Conservation (phyloP, 2,888 invertebrate genomes). For the Calliphora vomitoria region DNA sequence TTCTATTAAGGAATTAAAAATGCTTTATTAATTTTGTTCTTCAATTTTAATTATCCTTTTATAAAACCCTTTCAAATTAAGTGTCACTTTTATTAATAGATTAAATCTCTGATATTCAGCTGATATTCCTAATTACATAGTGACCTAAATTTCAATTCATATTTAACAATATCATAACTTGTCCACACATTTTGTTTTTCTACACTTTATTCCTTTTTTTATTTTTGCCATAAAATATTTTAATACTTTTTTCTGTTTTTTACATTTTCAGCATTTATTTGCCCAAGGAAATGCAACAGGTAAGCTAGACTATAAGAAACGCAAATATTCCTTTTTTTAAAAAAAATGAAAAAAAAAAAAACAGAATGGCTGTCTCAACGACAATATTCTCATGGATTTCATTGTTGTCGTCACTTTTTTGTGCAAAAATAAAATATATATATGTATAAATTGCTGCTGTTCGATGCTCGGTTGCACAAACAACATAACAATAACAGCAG, state of each 20-base stretch:
- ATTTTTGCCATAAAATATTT: not conserved
- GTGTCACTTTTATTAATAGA: too few relatives aligned
- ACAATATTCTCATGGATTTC: conserved; percentile 48
- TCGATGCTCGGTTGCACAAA: conserved; percentile 57
- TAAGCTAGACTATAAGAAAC: conserved; percentile 50
- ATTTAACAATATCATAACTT: not conserved
- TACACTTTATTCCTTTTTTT: not conserved
- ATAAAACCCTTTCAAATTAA: too few relatives aligned
- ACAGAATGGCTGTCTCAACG: conserved; percentile 43
- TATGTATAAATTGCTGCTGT: conserved; percentile 45
- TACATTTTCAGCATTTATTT: conserved; percentile 52
- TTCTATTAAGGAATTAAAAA: too few relatives aligned
- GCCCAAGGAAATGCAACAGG: conserved; percentile 69
- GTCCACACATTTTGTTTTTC: not conserved
- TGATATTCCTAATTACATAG: not conserved
- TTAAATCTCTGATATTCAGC: too few relatives aligned
- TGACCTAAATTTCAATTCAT: not conserved
- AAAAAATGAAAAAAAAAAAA: not conserved
- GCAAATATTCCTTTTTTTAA: conserved; percentile 30
- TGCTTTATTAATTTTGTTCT: too few relatives aligned
- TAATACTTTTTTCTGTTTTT: not conserved
- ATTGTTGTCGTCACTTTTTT: conserved; percentile 41
- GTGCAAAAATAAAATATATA: conserved; percentile 17
- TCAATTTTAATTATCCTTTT: too few relatives aligned
- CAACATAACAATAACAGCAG: conserved; percentile 49